Evolutionary conservation across 2,113 vertebrate genomes (phyloP).

Genomic region (Marcusenius ussheri): DNA sequence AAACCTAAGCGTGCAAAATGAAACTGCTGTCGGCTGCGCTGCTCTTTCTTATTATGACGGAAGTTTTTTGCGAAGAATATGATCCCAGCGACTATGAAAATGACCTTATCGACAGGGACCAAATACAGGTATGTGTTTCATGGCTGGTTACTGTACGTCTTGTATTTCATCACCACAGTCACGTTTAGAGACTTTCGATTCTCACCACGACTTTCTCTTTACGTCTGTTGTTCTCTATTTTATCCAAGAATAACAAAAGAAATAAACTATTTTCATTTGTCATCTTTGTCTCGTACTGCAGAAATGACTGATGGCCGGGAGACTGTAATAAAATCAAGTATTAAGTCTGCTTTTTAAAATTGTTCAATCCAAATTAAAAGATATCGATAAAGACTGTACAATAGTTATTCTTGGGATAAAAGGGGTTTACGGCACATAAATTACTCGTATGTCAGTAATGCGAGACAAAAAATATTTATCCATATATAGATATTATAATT

Average conservation of each 20-base stretch:
- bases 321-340: background rate
- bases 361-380: background rate
- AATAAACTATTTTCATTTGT: background rate
- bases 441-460: background rate
- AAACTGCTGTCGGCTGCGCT: constrained; percentile 61
- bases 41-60: constrained; percentile 59
- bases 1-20: constrained; percentile 49
- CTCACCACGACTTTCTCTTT: background rate
- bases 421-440: background rate
- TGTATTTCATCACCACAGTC: background rate
- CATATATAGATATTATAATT: background rate
- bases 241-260: background rate
- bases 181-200: background rate
- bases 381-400: background rate
- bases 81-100: constrained; percentile 55
- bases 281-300: background rate
- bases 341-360: background rate
- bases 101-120: constrained; percentile 61
- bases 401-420: background rate
- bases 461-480: background rate
- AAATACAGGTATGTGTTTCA: constrained; percentile 51
- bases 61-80: constrained; percentile 58
- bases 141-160: background rate
- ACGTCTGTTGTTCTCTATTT: background rate
- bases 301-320: background rate